These are phyloP conservation scores for Agrochola lychnidis DNA, from an alignment of 2,888 invertebrate species.

Conservation along the genomic window DNA sequence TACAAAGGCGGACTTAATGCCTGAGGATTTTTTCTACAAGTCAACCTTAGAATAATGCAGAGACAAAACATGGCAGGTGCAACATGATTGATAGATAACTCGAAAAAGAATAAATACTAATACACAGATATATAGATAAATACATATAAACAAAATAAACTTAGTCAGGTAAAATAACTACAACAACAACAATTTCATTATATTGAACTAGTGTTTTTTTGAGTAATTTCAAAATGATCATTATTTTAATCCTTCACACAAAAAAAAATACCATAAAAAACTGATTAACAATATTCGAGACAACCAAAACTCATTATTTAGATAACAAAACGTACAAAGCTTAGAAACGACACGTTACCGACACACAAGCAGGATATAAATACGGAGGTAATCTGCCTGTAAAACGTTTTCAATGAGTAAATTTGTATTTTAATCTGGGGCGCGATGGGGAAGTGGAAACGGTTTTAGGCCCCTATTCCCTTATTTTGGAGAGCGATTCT, in stretches of 20 bases:
- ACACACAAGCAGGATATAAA: constrained; percentile 71
- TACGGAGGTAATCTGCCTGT: constrained; percentile 79
- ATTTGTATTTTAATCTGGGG: constrained; percentile 85
- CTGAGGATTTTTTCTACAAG: no score
- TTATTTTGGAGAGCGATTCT: constrained; percentile 43
- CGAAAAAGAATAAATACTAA: no score
- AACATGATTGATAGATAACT: no score
- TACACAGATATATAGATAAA: no score
- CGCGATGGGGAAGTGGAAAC: constrained; percentile 62
- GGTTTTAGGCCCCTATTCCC: constrained; percentile 64
- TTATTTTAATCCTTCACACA: no score
- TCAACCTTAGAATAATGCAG: no score
- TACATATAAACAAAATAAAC: no score
- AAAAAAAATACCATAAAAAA: not conserved
- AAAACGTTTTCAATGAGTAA: constrained; percentile 85
- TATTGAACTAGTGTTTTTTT: not conserved
- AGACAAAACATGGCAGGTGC: no score
- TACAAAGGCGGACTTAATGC: no score
- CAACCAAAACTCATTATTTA: constrained; percentile 26
- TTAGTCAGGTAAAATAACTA: no score
- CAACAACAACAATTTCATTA: no score
- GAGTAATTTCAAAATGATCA: not conserved
- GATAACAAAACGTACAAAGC: constrained; percentile 35
- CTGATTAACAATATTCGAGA: constrained; percentile 28
- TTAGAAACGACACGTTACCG: constrained; percentile 43